Conservation (phyloP, 2,113 vertebrate species). For the Stictonetta naevosa region DNA sequence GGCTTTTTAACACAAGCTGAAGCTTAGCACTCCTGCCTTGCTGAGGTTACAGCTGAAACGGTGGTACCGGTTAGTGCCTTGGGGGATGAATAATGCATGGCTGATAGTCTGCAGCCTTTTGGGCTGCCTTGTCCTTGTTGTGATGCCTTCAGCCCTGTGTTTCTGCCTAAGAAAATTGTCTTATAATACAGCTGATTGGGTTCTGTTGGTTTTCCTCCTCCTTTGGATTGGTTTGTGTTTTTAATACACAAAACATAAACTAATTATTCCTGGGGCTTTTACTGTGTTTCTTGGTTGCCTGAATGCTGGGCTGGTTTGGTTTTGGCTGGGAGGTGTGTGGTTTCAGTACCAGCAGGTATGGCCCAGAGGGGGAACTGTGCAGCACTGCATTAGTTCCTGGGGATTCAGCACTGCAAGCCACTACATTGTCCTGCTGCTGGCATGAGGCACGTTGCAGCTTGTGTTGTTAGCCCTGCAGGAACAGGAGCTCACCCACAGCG, state of each 20-base stretch:
- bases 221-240: not conserved
- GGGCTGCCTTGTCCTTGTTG: fast-evolving
- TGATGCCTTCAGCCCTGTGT: fast-evolving
- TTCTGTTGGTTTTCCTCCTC: not conserved
- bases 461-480: fast-evolving
- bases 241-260: not conserved
- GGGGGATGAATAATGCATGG: fast-evolving
- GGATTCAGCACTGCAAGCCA: no score
- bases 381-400: fast-evolving
- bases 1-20: fast-evolving
- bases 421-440: fast-evolving
- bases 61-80: fast-evolving
- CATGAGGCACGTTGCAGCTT: no score
- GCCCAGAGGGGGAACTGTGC: fast-evolving
- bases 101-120: not conserved
- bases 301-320: no score
- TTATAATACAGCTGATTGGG: not conserved
- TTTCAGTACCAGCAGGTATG: not conserved
- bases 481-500: not conserved
- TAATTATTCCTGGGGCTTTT: not conserved
- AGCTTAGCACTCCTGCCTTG: fast-evolving
- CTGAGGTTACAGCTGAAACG: fast-evolving
- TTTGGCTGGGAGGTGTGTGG: not conserved
- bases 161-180: not conserved
- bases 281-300: not conserved